Evolutionary conservation across 2,113 vertebrate species (phyloP), one percentile per base, ranked within the genome.

Genomic region (Lates calcarifer): DNA sequence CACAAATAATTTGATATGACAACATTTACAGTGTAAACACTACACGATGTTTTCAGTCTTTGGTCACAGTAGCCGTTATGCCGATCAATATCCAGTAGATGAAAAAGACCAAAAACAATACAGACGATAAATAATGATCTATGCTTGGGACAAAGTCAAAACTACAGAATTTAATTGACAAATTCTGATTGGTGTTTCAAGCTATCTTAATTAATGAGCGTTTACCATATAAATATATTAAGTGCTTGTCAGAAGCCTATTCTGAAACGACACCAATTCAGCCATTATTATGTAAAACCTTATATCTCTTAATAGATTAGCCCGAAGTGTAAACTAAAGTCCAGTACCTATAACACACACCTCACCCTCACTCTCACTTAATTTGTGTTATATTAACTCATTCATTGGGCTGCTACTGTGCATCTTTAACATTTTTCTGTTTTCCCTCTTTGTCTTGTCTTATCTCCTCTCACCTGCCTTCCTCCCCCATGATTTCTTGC

Each of bases 381-480:
- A n/a, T n/a, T n/a, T n/a, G n/a, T n/a, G n/a, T n/a, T n/a, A n/a
- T n/a, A n/a, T n/a, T n/a, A n/a, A n/a, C n/a, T n/a, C n/a, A n/a
- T n/a, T n/a, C n/a, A n/a, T 85, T 31, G n/a, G 41, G 74, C 57
- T 77, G 86, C 86, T 90, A 87, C 91, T 71, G 78, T 89, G 39
- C 64, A 57, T 80, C 68, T 80, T 68, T 67, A 53, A 43, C 55
- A 79, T 78, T 67, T 74, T 63, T 65, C 37, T 84, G n/a, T 47
- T 72, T 43, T 63, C 67, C 81, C 49, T n/a, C 8, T 62, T 58
- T 79, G 61, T n/a, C n/a, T n/a, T n/a, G n/a, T 71, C 81, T 81
- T 82, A 81, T 91, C 87, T 89, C 47, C 77, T 70, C 49, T 78
- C 87, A 89, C 67, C 87, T 85, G 76, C 63, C 88, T 85, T 87